Evolutionary conservation across 2,113 vertebrate species (phyloP), one percentile per base, ranked within the genome.

Genomic region (Noturus placidus): DNA sequence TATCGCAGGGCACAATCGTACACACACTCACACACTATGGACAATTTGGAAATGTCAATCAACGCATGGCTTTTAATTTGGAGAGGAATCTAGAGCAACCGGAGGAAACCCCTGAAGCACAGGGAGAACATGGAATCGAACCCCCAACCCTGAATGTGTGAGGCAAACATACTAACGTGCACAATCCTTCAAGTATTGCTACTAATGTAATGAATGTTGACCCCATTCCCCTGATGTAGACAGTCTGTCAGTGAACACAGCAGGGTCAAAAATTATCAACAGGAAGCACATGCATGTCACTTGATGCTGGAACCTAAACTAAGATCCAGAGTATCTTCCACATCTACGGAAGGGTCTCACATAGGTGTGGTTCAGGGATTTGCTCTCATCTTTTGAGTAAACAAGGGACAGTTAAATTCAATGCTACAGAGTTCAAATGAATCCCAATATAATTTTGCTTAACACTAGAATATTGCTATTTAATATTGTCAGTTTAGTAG

Each of bases 231-330:
- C 57, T 93, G 90, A 93, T 91, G 89, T 91, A 92, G 90, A 92
- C 92, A 85, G 81, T 38, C 72, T 52, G 38, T 89, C 90, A 90
- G 81, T 90, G 88, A 89, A 86, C 65, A 82, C 88, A 91, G 89
- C 87, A 89, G 87, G 88, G 91, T 92, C 91, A 93, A 90, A 92
- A 90, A 91, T 92, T 91, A 92, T 85, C 90, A 89, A 91, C 91
- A 92, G 92, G 92, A 88, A 90, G 89, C 91, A 89, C 86, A 87
- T 13, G 74, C 91, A 92, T 90, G 91, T 92, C 90, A 92, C 89
- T 91, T 89, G 80, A 93, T 89, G 87, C 90, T 91, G 89, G 89
- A 87, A 91, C 90, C 67, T 69, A 90, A 33, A 77, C 89, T 92
- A 89, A 87, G 46, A 91, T 92, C 84, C 79, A 84, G 85, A 89